These are phyloP conservation scores for Gopherus flavomarginatus DNA, from an alignment of 2,113 vertebrate species.

Conservation along the genomic window DNA sequence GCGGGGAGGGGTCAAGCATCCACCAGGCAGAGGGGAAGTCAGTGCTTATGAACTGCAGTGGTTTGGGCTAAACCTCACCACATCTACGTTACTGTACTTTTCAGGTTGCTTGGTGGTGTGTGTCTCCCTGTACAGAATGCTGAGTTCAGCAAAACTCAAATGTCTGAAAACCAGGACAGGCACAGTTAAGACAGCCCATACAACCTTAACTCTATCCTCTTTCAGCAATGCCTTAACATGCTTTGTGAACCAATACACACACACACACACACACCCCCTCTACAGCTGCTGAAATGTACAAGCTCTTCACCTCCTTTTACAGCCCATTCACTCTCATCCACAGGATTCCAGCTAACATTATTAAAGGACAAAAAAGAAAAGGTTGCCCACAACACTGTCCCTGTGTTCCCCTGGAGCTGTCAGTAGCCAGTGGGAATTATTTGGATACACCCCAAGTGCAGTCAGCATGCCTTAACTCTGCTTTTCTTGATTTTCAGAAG, in stretches of 20 bases:
- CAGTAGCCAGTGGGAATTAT: too few relatives aligned
- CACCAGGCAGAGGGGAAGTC: too few relatives aligned
- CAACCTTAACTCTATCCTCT: neutral
- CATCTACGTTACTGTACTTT: neutral
- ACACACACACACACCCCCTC: neutral
- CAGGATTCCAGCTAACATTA: neutral
- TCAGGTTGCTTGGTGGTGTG: neutral
- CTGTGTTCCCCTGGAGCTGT: too few relatives aligned
- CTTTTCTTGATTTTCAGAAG: too few relatives aligned
- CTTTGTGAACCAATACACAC: neutral
- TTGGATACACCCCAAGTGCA: too few relatives aligned
- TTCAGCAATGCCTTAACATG: neutral
- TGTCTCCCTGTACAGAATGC: neutral
- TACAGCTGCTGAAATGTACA: neutral
- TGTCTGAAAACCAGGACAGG: neutral
- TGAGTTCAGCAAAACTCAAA: neutral
- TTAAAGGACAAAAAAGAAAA: neutral
- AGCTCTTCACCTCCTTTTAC: neutral
- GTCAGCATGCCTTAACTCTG: too few relatives aligned
- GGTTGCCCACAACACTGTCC: too few relatives aligned
- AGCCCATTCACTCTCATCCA: neutral
- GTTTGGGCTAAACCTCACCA: rapidly evolving
- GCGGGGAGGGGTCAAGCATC: too few relatives aligned
- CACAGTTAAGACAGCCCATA: neutral
- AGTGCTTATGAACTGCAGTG: neutral